Evolutionary conservation across 2,888 invertebrate genomes (phyloP).

Genomic region (Nomada flava): DNA sequence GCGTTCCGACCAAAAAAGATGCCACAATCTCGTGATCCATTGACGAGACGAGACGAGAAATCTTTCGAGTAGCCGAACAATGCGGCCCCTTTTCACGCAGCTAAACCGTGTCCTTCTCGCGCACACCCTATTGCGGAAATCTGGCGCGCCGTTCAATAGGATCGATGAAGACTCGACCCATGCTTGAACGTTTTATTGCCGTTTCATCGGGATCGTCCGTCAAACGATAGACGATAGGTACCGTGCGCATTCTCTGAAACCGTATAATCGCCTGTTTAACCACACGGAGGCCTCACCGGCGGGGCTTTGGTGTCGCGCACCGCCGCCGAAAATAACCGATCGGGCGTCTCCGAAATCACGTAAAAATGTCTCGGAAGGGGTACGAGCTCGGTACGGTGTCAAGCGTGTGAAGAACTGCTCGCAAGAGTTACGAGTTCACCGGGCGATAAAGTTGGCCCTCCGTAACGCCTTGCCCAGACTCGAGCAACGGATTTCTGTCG

Average conservation of each 20-base stretch:
- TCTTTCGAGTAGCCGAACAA: constrained; percentile 65
- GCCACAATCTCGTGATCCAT: constrained; percentile 45
- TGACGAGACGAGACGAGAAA: constrained; percentile 66
- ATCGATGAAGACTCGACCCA: constrained; percentile 5
- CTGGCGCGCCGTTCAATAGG: constrained; percentile 21
- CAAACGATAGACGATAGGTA: neutral
- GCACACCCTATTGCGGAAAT: constrained; percentile 38
- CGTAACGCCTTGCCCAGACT: constrained; percentile 75
- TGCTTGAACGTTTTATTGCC: constrained; percentile 14
- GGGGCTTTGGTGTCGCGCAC: constrained; percentile 5
- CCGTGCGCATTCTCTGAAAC: neutral
- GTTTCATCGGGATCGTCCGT: constrained; percentile 21
- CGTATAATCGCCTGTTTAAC: neutral
- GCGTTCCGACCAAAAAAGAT: constrained; percentile 25
- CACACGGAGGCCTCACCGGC: neutral
- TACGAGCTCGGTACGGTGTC: constrained; percentile 47
- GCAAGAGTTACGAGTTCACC: constrained; percentile 82
- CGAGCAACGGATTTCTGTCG: constrained; percentile 80
- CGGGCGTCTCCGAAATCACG: constrained; percentile 65
- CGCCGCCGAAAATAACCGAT: constrained; percentile 68
- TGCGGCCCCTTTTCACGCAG: constrained; percentile 57
- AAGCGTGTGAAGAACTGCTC: constrained; percentile 68
- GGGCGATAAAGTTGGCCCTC: constrained; percentile 80
- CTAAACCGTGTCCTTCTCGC: constrained; percentile 38
- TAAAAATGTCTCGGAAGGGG: constrained; percentile 59